Conservation (phyloP, 2,888 invertebrate species). For the Dicranocentrus wangi region DNA sequence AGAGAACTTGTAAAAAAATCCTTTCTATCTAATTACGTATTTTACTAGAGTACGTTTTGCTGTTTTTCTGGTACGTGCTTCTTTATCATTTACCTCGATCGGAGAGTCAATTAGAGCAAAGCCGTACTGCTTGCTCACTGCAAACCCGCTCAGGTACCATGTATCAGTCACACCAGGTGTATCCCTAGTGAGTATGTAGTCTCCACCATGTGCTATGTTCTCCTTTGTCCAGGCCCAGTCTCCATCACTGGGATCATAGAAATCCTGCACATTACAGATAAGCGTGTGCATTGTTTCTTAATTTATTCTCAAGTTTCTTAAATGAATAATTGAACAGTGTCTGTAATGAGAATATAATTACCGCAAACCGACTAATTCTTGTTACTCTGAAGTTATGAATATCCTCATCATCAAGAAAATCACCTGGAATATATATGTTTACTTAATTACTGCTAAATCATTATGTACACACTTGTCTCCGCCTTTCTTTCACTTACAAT, state of each 20-base stretch:
- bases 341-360: too few species aligned
- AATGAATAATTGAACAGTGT: too few species aligned
- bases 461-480: too few species aligned
- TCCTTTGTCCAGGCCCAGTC: slow-evolving; percentile 75
- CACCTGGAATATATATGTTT: slow-evolving; percentile 73
- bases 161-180: slow-evolving; percentile 75
- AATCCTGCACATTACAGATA: too few species aligned
- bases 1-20: too few species aligned
- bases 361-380: slow-evolving; percentile 59
- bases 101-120: slow-evolving; percentile 77
- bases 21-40: too few species aligned
- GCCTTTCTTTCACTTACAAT: slow-evolving; percentile 74
- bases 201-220: slow-evolving; percentile 75
- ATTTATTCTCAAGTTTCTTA: too few species aligned
- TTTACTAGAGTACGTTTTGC: neutral
- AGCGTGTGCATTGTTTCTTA: too few species aligned
- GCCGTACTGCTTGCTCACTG: slow-evolving; percentile 77
- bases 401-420: slow-evolving; percentile 70
- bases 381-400: slow-evolving; percentile 73
- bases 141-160: slow-evolving; percentile 78
- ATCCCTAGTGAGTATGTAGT: slow-evolving; percentile 74
- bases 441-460: neutral
- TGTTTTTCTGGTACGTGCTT: neutral
- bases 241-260: slow-evolving; percentile 75
- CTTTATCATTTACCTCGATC: slow-evolving; percentile 74